Percentiles rank a stretch among this genome's conserved stretches.
Evolutionary conservation across 1,140 invertebrate genomes (phyloP).

Genomic region (Penaeus indicus): DNA sequence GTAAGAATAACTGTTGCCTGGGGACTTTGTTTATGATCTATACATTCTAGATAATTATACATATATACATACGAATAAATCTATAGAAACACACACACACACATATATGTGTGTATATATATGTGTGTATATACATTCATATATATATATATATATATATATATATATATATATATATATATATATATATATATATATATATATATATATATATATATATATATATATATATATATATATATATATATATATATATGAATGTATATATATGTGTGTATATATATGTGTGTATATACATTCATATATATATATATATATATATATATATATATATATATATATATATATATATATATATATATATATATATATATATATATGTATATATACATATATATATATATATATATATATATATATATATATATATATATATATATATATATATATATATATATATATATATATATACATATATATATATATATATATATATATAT

Average conservation of each 20-base stretch:
- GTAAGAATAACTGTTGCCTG: not conserved
- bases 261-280: constrained; percentile 2
- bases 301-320: constrained; percentile 1
- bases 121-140: not conserved
- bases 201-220: not conserved
- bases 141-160: not conserved
- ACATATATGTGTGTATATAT: not conserved
- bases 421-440: no score
- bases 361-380: no score
- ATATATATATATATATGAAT: constrained; percentile 12
- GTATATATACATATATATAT: no score
- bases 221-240: not conserved
- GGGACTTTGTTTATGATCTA: not conserved
- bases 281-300: not conserved
- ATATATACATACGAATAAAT: no score
- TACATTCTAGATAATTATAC: not conserved
- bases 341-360: not conserved
- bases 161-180: not conserved
- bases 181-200: not conserved
- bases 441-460: no score
- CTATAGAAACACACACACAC: not conserved
- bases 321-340: not conserved
- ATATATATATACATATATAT: no score
- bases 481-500: no score
- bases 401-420: no score